A percentile compares a stretch with the other conserved stretches of the same genome.
These are phyloP conservation scores for Chloroceryle aenea DNA, from an alignment of 2,113 vertebrate genomes.

Conservation along the genomic window DNA sequence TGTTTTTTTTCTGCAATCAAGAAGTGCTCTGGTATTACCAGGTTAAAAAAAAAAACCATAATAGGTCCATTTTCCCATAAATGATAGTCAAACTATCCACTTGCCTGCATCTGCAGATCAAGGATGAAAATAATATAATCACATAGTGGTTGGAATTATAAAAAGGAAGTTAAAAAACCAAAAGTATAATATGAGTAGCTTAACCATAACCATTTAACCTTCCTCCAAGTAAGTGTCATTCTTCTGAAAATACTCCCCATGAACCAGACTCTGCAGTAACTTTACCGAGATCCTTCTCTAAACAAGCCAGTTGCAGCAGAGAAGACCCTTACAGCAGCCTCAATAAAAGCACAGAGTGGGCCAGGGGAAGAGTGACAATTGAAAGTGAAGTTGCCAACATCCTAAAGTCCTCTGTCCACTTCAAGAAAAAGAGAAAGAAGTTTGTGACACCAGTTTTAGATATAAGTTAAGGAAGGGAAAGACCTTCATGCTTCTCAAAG, in stretches of 20 bases:
- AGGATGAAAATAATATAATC: not conserved
- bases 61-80: not conserved
- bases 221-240: not conserved
- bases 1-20: not conserved
- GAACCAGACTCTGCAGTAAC: not conserved
- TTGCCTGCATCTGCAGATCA: not conserved
- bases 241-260: not conserved
- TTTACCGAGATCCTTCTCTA: not conserved
- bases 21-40: not conserved
- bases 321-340: not conserved
- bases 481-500: not conserved
- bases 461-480: not conserved
- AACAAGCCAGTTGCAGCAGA: not conserved
- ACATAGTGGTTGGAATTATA: not conserved
- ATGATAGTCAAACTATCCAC: not conserved
- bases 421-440: not conserved
- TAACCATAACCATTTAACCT: not conserved
- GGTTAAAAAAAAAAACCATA: not conserved
- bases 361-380: not conserved
- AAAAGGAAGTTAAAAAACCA: not conserved
- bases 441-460: not conserved
- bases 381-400: not conserved
- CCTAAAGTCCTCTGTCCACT: not conserved
- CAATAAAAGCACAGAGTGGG: not conserved
- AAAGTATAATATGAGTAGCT: not conserved